Evolutionary conservation across 2,113 vertebrate species (phyloP), one percentile per base, ranked within the genome.

Genomic region (Jaculus jaculus): DNA sequence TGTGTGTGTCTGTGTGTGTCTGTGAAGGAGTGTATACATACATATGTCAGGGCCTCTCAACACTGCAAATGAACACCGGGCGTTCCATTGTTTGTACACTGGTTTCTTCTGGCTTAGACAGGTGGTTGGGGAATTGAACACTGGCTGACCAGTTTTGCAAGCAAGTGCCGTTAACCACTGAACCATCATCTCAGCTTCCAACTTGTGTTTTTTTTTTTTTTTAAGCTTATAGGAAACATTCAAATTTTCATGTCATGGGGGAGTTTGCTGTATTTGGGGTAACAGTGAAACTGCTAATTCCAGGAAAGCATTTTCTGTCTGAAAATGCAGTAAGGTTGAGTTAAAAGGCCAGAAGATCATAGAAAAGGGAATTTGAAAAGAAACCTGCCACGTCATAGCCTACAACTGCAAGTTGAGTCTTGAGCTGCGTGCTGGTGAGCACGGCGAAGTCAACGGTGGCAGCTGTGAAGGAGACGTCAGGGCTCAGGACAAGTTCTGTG

Each of bases 291-390:
- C 66, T 79, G 15, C 18, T 72, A 23, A 83, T 91, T 91, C 58
- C 34, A 89, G 26, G 60, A 91, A 89, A 89, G 51, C 72, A 80
- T 2, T 15, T 63, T 91, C 42, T 81, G 1, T 72, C 10, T 58
- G 51, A 86, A 73, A 78, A 83, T 86, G 28, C 32, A 58, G 61
- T 91, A 91, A 42, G 37, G 91, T 89, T 84, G 87, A 54, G 58
- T 89, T 84, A 78, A 66, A 93, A 68, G 47, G 58, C 39, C 74
- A 73, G 32, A 88, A 66, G 61, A 66, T 66, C 42, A 68, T 61
- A 78, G 58, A 88, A 75, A 90, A 92, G 61, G 37, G 89, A 95
- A 90, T 66, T 13, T 58, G 73, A 93, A 69, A 94, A 69, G 82
- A 77, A 81, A 89, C 30, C 10, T 3, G 2, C 60, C 30, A 82